phyloP scores from a whole-genome alignment of 2,797 vertebrate species.

The Ambastaia sidthimunki region DNA sequence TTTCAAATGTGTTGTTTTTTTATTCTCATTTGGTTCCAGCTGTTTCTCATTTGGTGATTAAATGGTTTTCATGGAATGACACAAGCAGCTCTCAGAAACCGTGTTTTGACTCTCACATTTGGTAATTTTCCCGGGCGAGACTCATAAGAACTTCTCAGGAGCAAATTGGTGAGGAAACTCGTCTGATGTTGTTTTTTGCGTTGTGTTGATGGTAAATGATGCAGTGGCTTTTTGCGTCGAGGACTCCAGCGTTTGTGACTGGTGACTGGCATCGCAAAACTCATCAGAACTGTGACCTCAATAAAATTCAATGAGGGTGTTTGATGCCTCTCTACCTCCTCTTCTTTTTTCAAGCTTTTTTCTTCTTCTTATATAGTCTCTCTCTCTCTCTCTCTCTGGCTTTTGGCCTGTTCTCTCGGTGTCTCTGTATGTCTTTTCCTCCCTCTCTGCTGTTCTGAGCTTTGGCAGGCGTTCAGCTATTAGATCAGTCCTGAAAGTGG shows the following conservation, averaged over 20 bases:
- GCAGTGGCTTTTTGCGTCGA: background rate
- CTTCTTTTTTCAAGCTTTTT: conserved; percentile 27
- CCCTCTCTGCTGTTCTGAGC: conserved; percentile 35
- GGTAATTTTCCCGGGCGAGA: background rate
- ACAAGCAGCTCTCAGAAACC: conserved; percentile 22
- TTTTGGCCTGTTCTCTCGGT: conserved; percentile 13
- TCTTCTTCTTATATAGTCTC: conserved; percentile 32
- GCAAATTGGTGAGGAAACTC: background rate
- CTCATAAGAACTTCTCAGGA: background rate
- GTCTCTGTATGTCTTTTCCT: conserved; percentile 25
- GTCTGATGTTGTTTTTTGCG: background rate
- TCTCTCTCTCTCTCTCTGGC: conserved; percentile 24
- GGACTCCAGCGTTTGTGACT: background rate
- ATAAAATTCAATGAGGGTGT: conserved; percentile 34
- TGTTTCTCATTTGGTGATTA: conserved; percentile 60
- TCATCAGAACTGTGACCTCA: conserved; percentile 45
- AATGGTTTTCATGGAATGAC: conserved; percentile 49
- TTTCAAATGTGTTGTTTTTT: conserved; percentile 15
- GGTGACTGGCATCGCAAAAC: conserved; percentile 33
- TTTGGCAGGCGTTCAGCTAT: conserved; percentile 35
- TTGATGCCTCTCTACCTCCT: conserved; percentile 30
- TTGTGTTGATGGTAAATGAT: background rate
- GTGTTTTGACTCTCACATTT: conserved; percentile 31
- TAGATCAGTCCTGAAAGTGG: conserved; percentile 47
- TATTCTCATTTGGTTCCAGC: conserved; percentile 50